A percentile compares a stretch with the other conserved stretches of the same genome.
phyloP scores from a whole-genome alignment of 2,797 vertebrate genomes.

The Sebastolobus alascanus region DNA sequence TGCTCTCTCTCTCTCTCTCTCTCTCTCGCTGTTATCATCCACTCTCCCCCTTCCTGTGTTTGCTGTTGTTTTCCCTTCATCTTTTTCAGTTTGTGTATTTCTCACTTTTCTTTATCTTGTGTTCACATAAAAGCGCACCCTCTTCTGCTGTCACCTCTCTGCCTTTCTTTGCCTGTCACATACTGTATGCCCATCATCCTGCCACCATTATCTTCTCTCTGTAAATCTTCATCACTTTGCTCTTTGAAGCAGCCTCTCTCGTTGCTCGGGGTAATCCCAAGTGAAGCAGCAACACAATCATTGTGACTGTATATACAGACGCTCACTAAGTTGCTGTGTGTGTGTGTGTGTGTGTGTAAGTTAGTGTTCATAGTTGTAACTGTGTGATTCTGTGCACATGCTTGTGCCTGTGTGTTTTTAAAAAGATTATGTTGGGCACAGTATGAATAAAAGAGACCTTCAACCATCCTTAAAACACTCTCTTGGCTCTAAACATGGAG shows the following conservation, averaged over 20 bases:
- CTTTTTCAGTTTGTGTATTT: conserved; percentile 24
- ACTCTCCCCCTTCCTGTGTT: background rate
- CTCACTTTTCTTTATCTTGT: conserved; percentile 17
- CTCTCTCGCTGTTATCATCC: conserved; percentile 18
- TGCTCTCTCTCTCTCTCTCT: conserved; percentile 1
- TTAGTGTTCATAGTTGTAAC: background rate
- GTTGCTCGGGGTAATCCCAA: conserved; percentile 14
- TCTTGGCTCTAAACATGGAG: background rate
- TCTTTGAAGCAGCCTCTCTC: conserved; percentile 31
- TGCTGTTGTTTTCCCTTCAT: conserved; percentile 38
- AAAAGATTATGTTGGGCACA: conserved; percentile 5
- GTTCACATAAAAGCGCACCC: conserved; percentile 44
- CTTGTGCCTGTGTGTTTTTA: conserved; percentile 3
- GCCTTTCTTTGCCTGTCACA: conserved; percentile 45
- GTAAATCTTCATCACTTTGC: conserved; percentile 35
- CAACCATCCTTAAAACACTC: background rate
- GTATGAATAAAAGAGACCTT: background rate
- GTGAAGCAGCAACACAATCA: conserved; percentile 10
- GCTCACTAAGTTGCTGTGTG: background rate
- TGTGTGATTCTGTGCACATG: conserved; percentile 5
- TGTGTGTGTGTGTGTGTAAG: background rate
- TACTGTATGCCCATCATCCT: conserved; percentile 45
- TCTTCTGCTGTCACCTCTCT: conserved; percentile 38
- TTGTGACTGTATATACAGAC: background rate
- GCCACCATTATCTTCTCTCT: conserved; percentile 30